Percentiles rank a stretch among this genome's conserved stretches.
phyloP scores from a whole-genome alignment of 2,888 invertebrate genomes.

The Phytoseiulus persimilis region DNA sequence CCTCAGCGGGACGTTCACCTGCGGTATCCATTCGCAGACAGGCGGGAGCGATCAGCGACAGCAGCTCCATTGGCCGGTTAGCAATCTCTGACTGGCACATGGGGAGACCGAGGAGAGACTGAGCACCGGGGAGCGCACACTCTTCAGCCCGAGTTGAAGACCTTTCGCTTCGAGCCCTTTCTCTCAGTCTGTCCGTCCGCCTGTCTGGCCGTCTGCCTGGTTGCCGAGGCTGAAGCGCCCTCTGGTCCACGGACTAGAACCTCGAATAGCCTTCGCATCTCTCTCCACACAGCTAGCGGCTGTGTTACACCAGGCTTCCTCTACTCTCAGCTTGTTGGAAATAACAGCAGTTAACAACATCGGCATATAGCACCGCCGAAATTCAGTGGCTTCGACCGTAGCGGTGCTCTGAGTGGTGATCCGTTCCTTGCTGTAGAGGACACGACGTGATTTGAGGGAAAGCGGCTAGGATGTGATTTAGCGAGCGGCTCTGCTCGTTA shows the following conservation, averaged over 20 bases:
- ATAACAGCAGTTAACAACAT: background rate
- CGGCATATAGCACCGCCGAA: background rate
- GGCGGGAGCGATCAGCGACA: background rate
- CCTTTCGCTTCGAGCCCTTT: background rate
- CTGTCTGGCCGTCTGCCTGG: background rate
- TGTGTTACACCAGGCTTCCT: background rate
- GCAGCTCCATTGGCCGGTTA: background rate
- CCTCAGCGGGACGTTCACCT: background rate
- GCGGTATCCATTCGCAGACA: background rate
- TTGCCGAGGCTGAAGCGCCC: background rate
- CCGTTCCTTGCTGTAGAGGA: background rate
- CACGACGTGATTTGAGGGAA: background rate
- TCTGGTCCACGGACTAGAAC: background rate
- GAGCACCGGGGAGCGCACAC: background rate
- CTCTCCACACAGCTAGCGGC: background rate
- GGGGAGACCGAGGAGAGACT: background rate
- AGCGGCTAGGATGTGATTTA: background rate
- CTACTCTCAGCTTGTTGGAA: slow-evolving; percentile 5
- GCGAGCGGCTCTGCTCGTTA: background rate
- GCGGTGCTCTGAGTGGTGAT: background rate
- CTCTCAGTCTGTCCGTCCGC: background rate
- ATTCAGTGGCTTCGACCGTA: background rate
- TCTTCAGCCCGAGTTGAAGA: background rate
- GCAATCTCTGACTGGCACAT: background rate
- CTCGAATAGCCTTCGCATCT: background rate